A percentile compares a stretch with the other conserved stretches of the same genome.
phyloP scores from a whole-genome alignment of 2,113 vertebrate genomes.

The Clarias gariepinus region DNA sequence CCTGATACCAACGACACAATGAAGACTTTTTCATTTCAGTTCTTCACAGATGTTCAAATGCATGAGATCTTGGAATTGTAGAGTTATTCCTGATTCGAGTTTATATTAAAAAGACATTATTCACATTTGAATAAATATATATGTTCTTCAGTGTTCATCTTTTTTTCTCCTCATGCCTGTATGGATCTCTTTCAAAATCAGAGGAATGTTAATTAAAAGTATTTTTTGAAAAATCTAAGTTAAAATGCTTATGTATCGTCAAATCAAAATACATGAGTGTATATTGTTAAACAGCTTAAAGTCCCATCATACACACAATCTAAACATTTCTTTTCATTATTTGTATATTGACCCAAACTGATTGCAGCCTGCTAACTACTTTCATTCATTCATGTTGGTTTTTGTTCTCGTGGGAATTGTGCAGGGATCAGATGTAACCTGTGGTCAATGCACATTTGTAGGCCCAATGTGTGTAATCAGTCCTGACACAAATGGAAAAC shows the following conservation, averaged over 20 bases:
- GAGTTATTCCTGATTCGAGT: not conserved
- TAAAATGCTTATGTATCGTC: not conserved
- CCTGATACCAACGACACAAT: not conserved
- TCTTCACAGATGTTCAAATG: not conserved
- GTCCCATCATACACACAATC: not conserved
- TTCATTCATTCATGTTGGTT: not conserved
- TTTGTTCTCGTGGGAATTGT: not conserved
- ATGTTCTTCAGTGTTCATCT: not conserved
- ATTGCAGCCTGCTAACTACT: constrained; percentile 7
- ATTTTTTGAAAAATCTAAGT: not conserved
- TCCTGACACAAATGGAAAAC: constrained; percentile 7
- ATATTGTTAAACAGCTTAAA: not conserved
- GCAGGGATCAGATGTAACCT: constrained; percentile 7
- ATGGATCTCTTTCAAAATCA: not conserved
- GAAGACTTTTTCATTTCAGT: not conserved
- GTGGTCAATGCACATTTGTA: not conserved
- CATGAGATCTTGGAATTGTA: not conserved
- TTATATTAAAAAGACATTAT: not conserved
- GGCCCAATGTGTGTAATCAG: not conserved
- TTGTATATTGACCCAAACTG: not conserved
- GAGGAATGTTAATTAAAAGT: not conserved
- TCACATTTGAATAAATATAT: not conserved
- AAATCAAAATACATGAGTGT: not conserved
- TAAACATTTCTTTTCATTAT: not conserved
- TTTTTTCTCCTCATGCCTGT: not conserved